These are phyloP conservation scores for Dromius quadrimaculatus DNA, from an alignment of 2,888 invertebrate species.

Conservation along the genomic window DNA sequence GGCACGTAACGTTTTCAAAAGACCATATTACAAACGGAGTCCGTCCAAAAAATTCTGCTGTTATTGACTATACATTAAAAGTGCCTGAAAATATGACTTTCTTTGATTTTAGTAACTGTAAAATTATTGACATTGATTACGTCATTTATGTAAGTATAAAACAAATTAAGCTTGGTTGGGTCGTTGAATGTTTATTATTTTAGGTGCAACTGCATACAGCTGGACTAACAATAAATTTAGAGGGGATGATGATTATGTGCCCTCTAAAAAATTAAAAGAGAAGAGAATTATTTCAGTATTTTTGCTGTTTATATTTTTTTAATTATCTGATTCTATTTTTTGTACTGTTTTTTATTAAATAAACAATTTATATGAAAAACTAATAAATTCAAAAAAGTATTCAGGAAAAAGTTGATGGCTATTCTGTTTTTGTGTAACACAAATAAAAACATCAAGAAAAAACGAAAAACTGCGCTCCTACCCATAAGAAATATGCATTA, in stretches of 20 bases:
- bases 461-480: no score
- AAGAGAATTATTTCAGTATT: no score
- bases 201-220: not conserved
- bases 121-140: not conserved
- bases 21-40: not conserved
- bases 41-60: not conserved
- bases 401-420: no score
- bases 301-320: no score
- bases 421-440: no score
- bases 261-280: no score
- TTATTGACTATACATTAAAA: not conserved
- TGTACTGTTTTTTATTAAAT: no score
- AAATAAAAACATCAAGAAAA: no score
- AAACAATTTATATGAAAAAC: no score
- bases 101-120: not conserved
- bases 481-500: no score
- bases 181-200: not conserved
- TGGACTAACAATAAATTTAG: slow-evolving; percentile 5
- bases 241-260: not conserved
- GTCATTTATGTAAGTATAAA: not conserved
- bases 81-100: not conserved
- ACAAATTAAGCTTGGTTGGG: not conserved
- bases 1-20: not conserved
- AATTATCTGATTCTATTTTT: no score
- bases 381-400: no score